These are phyloP conservation scores for Blennius ocellaris DNA, from an alignment of 2,113 vertebrate genomes.

Conservation along the genomic window DNA sequence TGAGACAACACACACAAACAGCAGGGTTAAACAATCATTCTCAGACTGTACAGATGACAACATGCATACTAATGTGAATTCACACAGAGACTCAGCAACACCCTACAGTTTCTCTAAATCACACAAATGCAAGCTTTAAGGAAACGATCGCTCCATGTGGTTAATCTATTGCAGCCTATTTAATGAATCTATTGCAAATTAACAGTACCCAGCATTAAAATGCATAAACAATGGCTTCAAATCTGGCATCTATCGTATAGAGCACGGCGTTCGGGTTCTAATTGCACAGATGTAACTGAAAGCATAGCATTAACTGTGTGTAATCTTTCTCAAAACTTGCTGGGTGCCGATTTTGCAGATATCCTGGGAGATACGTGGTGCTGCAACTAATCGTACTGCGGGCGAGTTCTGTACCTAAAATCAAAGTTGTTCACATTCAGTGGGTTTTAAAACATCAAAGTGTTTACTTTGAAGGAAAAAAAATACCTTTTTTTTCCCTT, in stretches of 20 bases:
- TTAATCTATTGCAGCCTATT: constrained; percentile 71
- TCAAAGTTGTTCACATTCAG: constrained; percentile 49
- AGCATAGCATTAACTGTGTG: constrained; percentile 45
- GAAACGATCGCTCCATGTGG: constrained; percentile 67
- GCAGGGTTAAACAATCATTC: constrained; percentile 11
- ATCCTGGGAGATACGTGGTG: constrained; percentile 53
- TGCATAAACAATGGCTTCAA: constrained; percentile 72
- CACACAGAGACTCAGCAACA: constrained; percentile 5
- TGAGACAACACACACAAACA: constrained; percentile 10
- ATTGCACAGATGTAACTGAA: constrained; percentile 61
- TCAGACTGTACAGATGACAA: background rate
- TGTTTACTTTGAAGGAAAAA: constrained; percentile 42
- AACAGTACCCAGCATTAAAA: constrained; percentile 67
- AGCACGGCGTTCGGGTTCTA: constrained; percentile 45
- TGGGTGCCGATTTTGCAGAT: constrained; percentile 66
- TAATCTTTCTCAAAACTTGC: constrained; percentile 71
- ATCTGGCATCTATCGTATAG: constrained; percentile 54
- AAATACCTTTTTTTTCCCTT: constrained; percentile 4
- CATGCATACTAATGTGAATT: constrained; percentile 13
- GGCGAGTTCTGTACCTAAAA: constrained; percentile 61
- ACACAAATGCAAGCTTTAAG: constrained; percentile 65
- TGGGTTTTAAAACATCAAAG: constrained; percentile 56
- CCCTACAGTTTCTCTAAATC: constrained; percentile 46
- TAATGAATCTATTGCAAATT: constrained; percentile 77
- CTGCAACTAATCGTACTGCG: constrained; percentile 51